These are phyloP conservation scores for Netelia melanura DNA, from an alignment of 2,888 invertebrate genomes.

Conservation along the genomic window DNA sequence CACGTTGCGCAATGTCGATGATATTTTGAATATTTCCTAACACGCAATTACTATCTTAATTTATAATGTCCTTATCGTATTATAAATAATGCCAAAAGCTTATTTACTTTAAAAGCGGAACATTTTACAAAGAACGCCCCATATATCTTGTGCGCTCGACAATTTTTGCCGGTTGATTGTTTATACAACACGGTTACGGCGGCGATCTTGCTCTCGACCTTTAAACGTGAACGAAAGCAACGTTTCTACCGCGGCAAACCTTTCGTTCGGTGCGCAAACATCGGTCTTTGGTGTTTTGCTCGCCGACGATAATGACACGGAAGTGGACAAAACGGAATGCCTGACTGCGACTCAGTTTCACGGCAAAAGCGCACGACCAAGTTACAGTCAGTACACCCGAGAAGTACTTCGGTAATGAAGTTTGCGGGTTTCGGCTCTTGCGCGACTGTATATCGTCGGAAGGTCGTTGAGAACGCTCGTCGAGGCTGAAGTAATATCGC, in stretches of 20 bases:
- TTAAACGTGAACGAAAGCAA: not conserved
- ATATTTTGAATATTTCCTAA: no score
- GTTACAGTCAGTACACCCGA: not conserved
- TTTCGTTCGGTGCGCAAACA: constrained; percentile 57
- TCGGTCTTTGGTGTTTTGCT: constrained; percentile 39
- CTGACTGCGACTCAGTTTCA: constrained; percentile 24
- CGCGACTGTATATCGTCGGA: constrained; percentile 35
- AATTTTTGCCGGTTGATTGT: no score
- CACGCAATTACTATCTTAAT: no score
- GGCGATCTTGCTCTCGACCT: no score
- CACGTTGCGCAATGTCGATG: not conserved
- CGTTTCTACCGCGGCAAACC: constrained; percentile 19
- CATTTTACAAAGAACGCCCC: no score
- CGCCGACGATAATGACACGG: constrained; percentile 41
- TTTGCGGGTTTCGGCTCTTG: constrained; percentile 48
- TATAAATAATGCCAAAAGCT: no score
- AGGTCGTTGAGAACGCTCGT: constrained; percentile 32
- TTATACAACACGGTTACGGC: no score
- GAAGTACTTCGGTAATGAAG: constrained; percentile 55
- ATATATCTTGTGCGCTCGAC: no score
- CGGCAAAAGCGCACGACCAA: constrained; percentile 37
- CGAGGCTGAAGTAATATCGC: constrained; percentile 12
- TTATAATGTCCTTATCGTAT: no score
- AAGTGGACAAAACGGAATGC: constrained; percentile 41
- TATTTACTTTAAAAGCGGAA: no score